Conservation (phyloP, 2,888 invertebrate genomes). For the Chaitophorus viminalis region DNA sequence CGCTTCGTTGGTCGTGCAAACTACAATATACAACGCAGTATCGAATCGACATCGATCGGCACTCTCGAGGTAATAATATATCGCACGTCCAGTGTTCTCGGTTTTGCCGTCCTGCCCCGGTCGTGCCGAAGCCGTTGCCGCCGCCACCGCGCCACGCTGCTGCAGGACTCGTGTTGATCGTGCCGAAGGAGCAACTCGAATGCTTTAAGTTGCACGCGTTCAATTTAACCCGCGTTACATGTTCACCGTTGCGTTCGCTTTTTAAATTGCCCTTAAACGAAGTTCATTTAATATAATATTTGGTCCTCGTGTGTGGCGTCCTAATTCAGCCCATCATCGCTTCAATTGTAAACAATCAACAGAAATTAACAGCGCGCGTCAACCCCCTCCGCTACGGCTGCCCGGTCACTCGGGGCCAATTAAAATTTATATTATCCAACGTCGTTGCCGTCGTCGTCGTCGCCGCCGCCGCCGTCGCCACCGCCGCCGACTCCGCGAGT, state of each 20-base stretch:
- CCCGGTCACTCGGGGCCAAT: background rate
- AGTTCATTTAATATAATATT: conserved; percentile 61
- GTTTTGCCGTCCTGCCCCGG: background rate
- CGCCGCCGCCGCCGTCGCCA: background rate
- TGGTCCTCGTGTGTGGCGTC: conserved; percentile 27
- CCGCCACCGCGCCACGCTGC: background rate
- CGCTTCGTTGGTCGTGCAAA: background rate
- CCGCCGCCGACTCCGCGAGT: background rate
- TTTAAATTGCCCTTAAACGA: conserved; percentile 62
- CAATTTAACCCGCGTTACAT: conserved; percentile 37
- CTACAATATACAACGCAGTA: no score
- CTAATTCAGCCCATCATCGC: conserved; percentile 57
- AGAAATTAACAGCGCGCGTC: conserved; percentile 54
- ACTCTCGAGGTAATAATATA: no score
- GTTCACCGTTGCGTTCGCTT: conserved; percentile 25
- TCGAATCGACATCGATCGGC: no score
- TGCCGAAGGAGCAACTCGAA: conserved; percentile 54
- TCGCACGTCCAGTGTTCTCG: no score
- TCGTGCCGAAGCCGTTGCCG: background rate
- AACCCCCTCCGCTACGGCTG: conserved; percentile 45
- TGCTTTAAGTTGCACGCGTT: conserved; percentile 45
- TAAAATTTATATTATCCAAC: conserved; percentile 9
- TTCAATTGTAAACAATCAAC: conserved; percentile 62
- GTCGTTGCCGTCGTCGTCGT: background rate
- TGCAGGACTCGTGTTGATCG: conserved; percentile 35